Base-by-base conservation (phyloP, 2,888 invertebrate species). In the Agrenia bidenticulata region DNA sequence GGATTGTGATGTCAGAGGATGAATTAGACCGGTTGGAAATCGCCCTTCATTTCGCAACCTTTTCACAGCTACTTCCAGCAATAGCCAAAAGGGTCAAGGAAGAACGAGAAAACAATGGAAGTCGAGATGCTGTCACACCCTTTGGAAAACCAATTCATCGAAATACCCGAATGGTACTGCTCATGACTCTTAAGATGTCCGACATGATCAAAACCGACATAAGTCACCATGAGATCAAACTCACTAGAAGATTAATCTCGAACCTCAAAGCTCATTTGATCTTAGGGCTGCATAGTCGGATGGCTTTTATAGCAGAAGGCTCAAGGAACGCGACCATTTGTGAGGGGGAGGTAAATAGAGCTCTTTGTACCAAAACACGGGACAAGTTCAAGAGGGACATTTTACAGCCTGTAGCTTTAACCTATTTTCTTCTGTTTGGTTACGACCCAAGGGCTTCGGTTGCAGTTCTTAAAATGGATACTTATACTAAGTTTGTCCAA, bases 91-190 rank as follows among this genome's bases (percentile, higher is more conserved):
- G 15, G 15, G 21, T 51, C 51, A 2, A 19, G 15, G 23, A 51
- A 7, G 51, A 51, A 23, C 7, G 21, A 15, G 51, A 23, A 9
- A 15, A 17, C 4, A 23, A 51, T 7, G 23, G 5, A 7, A 21
- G 5, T 5, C 51, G 51, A 21, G 51, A 51, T 15, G 51, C 51
- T 15, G 51, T 21, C 5, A 19, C 51, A 21, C 51, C 51, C 15
- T 5, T 51, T 21, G 51, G 51, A 21, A 19, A 5, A 7, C 17
- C 17, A 51, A 51, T 51, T 51, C 24, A 17, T 51, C 51, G 51
- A 19, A 51, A 51, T 15, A 51, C 51, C 4, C 9, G 51, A 51
- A 51, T 51, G 51, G 15, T 51, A 4, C 19, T 51, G 4, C 51
- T 51, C 2, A 51, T 51, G 51, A 7, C 51, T 7, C 17, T 51